Evolutionary conservation across 2,888 invertebrate species (phyloP), one percentile per base, ranked within the genome.

Genomic region (Pseudococcus longispinus): DNA sequence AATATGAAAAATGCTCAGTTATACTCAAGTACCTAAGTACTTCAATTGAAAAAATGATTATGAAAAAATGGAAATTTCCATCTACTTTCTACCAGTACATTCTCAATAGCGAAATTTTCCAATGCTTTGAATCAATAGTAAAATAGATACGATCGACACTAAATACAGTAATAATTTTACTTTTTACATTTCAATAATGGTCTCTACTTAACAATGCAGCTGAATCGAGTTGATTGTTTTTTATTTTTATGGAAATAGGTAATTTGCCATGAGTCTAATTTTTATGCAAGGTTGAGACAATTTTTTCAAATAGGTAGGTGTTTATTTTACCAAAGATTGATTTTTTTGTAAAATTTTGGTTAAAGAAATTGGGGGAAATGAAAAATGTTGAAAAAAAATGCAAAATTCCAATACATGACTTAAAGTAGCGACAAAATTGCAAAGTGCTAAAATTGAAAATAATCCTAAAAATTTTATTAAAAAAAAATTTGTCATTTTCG

Each of bases 31-130:
- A 32, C n/a, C n/a, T 32, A 37, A 37, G 37, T 37, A 37, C 37
- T 37, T 37, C 5, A 37, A 55, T n/a, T 51, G n/a, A 70, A 32
- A 74, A 29, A 74, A 74, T 32, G 9, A 37, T 74, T 32, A 74
- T 74, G 6, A 74, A 2, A 82, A 82, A 74, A 32, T 4, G 8
- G 0, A 70, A 74, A 32, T 18, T 42, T 80, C 18, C 77, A 80
- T 42, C 77, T 80, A 80, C 77, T 37, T n/a, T 80, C 77, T 80
- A 80, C 77, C 42, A 42, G 70, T 70, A 70, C 70, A 70, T 70
- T 80, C 20, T 80, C 42, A 42, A 80, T 80, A 80, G 77, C 77
- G 9, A 42, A 80, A 80, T 80, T 80, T 80, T 42, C 20, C 77
- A 42, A 42, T 29, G 20, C 37, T 80, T 42, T 42, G 77, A 80